phyloP scores from a whole-genome alignment of 2,797 vertebrate species.

The Phataginus tetradactyla region DNA sequence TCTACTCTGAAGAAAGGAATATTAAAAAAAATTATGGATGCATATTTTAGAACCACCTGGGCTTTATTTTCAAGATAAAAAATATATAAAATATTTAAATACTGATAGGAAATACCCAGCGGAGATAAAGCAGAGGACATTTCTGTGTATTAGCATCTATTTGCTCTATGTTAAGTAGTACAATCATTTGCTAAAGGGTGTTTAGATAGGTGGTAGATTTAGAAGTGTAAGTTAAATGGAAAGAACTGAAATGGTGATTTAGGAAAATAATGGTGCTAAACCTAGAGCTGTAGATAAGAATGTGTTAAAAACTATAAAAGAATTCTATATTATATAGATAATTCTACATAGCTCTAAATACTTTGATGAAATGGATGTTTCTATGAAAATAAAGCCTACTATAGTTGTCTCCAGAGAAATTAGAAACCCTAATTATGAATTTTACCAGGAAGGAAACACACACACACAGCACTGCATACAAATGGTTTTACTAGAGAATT shows the following conservation, averaged over 20 bases:
- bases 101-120: background rate
- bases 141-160: background rate
- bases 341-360: background rate
- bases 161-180: background rate
- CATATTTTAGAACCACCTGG: background rate
- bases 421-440: background rate
- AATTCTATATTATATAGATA: background rate
- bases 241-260: background rate
- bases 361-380: background rate
- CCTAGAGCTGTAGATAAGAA: background rate
- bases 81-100: slow-evolving; percentile 6
- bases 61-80: slow-evolving; percentile 33
- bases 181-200: background rate
- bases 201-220: background rate
- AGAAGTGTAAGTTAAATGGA: background rate
- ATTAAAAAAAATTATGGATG: background rate
- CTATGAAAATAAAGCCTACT: background rate
- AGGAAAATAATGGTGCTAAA: background rate
- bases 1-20: background rate
- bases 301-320: slow-evolving; percentile 8
- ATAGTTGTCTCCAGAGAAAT: background rate
- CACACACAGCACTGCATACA: background rate
- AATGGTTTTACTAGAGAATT: background rate
- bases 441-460: background rate
- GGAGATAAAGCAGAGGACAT: background rate